Base-by-base conservation (phyloP, 1,140 invertebrate genomes). In the Brachionus plicatilis region DNA sequence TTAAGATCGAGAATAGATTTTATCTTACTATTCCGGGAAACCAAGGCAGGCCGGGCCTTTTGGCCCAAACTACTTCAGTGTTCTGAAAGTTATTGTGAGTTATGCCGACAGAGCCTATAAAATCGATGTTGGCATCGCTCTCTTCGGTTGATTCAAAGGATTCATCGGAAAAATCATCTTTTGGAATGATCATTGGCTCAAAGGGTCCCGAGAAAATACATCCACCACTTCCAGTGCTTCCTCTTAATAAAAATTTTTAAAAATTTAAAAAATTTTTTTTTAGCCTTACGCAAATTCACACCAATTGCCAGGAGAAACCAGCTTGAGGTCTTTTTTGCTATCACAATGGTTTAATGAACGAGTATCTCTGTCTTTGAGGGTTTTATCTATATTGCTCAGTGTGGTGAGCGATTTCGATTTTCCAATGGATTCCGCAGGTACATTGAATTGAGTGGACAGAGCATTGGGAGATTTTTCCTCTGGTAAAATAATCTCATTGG, bases 101-200 rank as follows among this genome's bases (percentile, higher is more conserved):
- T 45, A 82, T 82, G n/a, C 79, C 79, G 37, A 82, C 33, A 14
- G 79, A 33, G 0, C 79, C 79, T 27, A 45, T 24, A 17, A 82
- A 65, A 24, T 82, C 79, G 11, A 82, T 65, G 37, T 43, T 82
- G 37, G 79, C 79, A 65, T 82, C 79, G 14, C 53, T 82, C 37
- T 82, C 79, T 27, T 82, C 79, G 4, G 79, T 82, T 6, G 79
- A 82, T 29, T 82, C 79, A 65, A 82, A 82, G 14, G 79, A 82
- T 45, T 82, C 79, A 47, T 82, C 79, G 7, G 79, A 82, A 82
- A 82, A 60, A 20, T 82, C 79, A 65, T 82, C 79, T 66, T 68
- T 82, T n/a, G 79, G 53, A 17, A 82, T 60, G 37, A 82, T 82
- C 79, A 82, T 82, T 8, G 79, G 79, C 17, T 82, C 79, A 47